These are phyloP conservation scores for Diaperis boleti DNA, from an alignment of 2,888 invertebrate species.

Conservation along the genomic window DNA sequence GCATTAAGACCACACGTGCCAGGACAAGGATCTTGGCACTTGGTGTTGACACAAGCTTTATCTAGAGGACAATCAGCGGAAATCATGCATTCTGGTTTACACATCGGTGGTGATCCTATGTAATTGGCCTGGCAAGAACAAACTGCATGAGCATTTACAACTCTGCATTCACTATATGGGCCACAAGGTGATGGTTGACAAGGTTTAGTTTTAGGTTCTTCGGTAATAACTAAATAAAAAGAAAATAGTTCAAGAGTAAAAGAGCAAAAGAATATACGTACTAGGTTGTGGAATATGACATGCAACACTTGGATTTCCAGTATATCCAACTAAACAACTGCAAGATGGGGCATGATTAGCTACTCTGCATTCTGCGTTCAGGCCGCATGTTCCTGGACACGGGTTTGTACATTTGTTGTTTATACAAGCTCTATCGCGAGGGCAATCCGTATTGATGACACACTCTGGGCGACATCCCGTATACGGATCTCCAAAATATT, in stretches of 20 bases:
- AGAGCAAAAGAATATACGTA: conserved; percentile 52
- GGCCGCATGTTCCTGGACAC: conserved; percentile 85
- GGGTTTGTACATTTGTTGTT: conserved; percentile 89
- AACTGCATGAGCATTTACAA: conserved; percentile 78
- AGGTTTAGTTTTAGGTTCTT: conserved; percentile 71
- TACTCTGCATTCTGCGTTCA: conserved; percentile 83
- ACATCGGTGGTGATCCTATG: conserved; percentile 81
- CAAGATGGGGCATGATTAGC: conserved; percentile 87
- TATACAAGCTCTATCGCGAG: conserved; percentile 80
- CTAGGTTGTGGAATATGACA: conserved; percentile 62
- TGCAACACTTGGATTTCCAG: conserved; percentile 77
- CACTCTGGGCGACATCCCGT: conserved; percentile 89
- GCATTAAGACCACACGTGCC: conserved; percentile 83
- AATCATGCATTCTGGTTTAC: conserved; percentile 82
- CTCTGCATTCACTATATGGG: conserved; percentile 81
- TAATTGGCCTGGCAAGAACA: conserved; percentile 84
- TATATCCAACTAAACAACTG: conserved; percentile 81
- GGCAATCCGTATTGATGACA: conserved; percentile 85
- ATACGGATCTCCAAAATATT: conserved; percentile 90
- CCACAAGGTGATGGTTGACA: conserved; percentile 84
- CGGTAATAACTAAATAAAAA: conserved; percentile 58
- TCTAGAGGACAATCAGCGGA: conserved; percentile 83
- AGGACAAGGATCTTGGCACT: conserved; percentile 82
- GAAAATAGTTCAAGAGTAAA: conserved; percentile 53
- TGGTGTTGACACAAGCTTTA: conserved; percentile 79